A percentile compares a stretch with the other conserved stretches of the same genome.
phyloP scores from a whole-genome alignment of 2,797 vertebrate species.

The Mormyrus hasselquistii region DNA sequence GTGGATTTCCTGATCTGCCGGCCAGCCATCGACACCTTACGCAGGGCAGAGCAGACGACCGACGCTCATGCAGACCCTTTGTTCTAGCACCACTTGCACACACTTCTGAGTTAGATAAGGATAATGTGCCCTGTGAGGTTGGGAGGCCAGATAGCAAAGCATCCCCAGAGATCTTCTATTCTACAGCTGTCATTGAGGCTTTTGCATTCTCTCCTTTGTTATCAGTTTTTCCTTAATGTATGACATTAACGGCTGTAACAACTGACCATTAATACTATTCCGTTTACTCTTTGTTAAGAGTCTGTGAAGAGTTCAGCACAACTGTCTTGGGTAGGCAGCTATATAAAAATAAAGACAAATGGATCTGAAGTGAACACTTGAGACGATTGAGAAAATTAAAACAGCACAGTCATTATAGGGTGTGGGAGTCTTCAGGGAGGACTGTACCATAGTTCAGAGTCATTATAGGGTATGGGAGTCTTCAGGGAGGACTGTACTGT shows the following conservation, averaged over 20 bases:
- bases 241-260: not conserved
- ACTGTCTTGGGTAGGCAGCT: not conserved
- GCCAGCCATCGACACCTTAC: not conserved
- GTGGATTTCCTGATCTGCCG: not conserved
- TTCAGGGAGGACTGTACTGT: no score
- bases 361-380: not conserved
- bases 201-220: not conserved
- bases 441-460: not conserved
- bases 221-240: not conserved
- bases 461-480: no score
- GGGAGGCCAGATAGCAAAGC: not conserved
- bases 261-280: not conserved
- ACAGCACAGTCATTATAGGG: not conserved
- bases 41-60: not conserved
- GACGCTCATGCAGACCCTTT: not conserved
- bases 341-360: not conserved
- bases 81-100: not conserved
- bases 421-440: not conserved
- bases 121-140: not conserved
- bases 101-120: not conserved
- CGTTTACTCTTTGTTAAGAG: not conserved
- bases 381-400: not conserved
- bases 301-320: not conserved
- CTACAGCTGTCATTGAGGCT: not conserved
- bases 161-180: not conserved